Conservation (phyloP, 2,113 vertebrate genomes). For the Apus apus region DNA sequence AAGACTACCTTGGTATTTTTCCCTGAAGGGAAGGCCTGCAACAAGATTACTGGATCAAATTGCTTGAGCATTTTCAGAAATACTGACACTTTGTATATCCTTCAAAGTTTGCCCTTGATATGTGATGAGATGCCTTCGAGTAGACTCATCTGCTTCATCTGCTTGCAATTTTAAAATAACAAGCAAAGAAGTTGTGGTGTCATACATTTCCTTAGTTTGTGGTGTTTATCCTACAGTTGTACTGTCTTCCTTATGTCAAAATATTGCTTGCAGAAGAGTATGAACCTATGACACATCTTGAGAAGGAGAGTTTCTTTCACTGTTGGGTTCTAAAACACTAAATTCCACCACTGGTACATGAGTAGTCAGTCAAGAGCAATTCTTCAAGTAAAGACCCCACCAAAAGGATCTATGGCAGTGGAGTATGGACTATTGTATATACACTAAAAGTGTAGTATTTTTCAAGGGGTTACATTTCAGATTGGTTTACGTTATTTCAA, state of each 20-base stretch:
- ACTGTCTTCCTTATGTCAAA: neutral
- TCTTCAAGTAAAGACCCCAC: neutral
- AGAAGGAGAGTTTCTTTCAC: neutral
- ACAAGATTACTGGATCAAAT: neutral
- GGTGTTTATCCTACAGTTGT: neutral
- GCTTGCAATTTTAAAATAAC: neutral
- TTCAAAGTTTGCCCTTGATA: neutral
- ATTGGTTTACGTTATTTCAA: neutral
- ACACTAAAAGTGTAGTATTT: neutral
- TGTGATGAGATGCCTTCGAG: accelerated
- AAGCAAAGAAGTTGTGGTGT: neutral
- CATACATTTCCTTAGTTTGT: neutral
- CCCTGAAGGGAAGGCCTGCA: neutral
- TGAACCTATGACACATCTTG: neutral
- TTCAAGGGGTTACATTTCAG: neutral
- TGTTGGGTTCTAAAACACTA: neutral
- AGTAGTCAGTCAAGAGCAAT: neutral
- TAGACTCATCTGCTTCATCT: neutral
- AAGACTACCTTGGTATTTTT: neutral
- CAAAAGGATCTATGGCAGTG: neutral
- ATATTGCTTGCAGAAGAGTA: neutral
- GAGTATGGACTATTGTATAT: neutral
- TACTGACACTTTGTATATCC: accelerated
- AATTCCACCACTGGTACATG: neutral
- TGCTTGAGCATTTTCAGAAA: neutral